Evolutionary conservation across 2,113 vertebrate genomes (phyloP), one percentile per base, ranked within the genome.

Genomic region (Gymnocephalus cernua): DNA sequence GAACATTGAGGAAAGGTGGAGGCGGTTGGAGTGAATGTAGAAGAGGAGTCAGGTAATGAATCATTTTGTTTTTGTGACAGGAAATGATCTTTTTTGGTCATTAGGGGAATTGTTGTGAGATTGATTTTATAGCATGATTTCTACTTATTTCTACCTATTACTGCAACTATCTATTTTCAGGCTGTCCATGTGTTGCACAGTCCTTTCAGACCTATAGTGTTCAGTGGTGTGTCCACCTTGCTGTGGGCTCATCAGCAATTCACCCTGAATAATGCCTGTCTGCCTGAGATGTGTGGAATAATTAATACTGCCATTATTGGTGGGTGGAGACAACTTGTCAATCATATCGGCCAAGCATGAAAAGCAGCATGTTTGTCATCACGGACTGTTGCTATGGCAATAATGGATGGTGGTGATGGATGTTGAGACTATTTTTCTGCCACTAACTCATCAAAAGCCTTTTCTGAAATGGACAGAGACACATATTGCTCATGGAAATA

Each of bases 281-380:
- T 79, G 88, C 77, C 81, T 44, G 74, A 65, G 76, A 89, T 83
- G 83, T 90, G 89, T 54, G 65, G 85, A 90, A 94, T 94, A 92
- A 94, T 94, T 93, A 93, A 93, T 93, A 89, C 81, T 70, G 85
- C 86, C 71, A 91, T 93, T 89, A 94, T 92, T 88, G 89, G 91
- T 92, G 89, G 92, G 93, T 59, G 93, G 91, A 72, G 89, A 91
- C 63, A 18, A 79, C 29, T 86, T 91, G 92, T 86, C 93, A 94
- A 29, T 94, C 93, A 94, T 77, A 82, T 70, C 74, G 69, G 72
- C 81, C 86, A 76, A 87, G 88, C 87, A 83, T 91, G 82, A 92
- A 91, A 82, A 85, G 74, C 54, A 70, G 79, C 79, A 74, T 88
- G 93, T 92, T 93, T 92, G 74, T 88, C 76, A 90, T 88, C 74